Base-by-base conservation (phyloP, 2,113 vertebrate species). In the Gambusia holbrooki region DNA sequence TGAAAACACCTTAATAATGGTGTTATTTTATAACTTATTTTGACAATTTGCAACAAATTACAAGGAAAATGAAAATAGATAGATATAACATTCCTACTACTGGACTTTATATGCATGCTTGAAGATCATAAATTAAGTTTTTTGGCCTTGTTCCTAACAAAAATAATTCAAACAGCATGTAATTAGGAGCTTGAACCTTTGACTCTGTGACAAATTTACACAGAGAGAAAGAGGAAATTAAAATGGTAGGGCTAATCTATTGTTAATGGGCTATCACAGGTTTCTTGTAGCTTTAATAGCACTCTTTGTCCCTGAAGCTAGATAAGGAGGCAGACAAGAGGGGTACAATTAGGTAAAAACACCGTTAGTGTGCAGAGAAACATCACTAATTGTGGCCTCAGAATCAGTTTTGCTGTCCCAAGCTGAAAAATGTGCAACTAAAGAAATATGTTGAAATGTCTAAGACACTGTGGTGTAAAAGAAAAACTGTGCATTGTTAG, bases 211-310 rank as follows among this genome's bases (percentile, higher is more conserved):
- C 74, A 85, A 74, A 60, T 75, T 37, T 69, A 81, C 27, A 76
- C 11, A 28, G 0, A 65, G 15, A 29, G 30, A 37, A 25, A 71
- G 73, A 63, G 65, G 76, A 83, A 88, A 88, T 77, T 27, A 76
- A 86, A 78, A 73, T 81, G 76, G 82, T 79, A 74, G 5, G 4
- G 73, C 82, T 88, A 89, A 90, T 86, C 80, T 65, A 62, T 80
- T 85, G 73, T 82, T 89, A 89, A 88, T 73, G 69, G 81, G 30
- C 73, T 64, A 79, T 79, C 54, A 63, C 51, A 71, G 54, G 48
- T 73, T 81, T 76, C 78, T 22, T 19, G 35, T 28, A 68, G 81
- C 45, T 75, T 79, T 84, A 82, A 82, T 79, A 37, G 79, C 29
- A 71, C 61, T 67, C 62, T 88, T 79, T 79, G 78, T 78, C 58